Evolutionary conservation across 2,888 invertebrate genomes (phyloP).

Genomic region (Nasonovia ribisnigri): DNA sequence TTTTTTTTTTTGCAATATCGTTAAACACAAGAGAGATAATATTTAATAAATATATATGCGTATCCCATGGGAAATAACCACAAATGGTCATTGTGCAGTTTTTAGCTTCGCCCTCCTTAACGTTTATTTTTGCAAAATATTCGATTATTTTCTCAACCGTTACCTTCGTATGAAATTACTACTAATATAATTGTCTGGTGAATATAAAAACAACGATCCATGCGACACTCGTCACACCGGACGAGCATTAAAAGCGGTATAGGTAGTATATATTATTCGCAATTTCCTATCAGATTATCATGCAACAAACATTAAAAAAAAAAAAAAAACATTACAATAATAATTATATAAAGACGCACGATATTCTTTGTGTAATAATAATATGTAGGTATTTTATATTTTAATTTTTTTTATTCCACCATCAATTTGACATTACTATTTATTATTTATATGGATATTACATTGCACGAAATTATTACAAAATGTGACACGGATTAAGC

Average conservation of each 20-base stretch:
- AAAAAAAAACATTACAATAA: not conserved
- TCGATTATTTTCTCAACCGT: slow-evolving; percentile 1
- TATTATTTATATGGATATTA: slow-evolving; percentile 20
- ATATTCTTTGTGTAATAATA: not conserved
- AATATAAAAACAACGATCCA: not conserved
- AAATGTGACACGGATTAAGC: slow-evolving; percentile 10
- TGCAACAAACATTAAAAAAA: not conserved
- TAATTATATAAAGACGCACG: not conserved
- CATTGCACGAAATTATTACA: slow-evolving; percentile 23
- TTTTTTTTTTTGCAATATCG: not conserved
- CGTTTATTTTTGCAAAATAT: not conserved
- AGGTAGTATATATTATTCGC: slow-evolving; percentile 22
- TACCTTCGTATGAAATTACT: not conserved
- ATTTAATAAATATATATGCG: not conserved
- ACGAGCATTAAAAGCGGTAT: not conserved
- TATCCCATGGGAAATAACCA: not conserved
- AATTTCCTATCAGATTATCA: slow-evolving; percentile 27
- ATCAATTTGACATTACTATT: not conserved
- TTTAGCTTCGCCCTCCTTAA: not conserved
- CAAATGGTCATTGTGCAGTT: slow-evolving; percentile 9
- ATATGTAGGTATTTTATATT: not conserved
- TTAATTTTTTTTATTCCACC: not conserved
- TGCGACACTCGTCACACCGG: slow-evolving; percentile 29
- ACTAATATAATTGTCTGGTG: slow-evolving; percentile 1
- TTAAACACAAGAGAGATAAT: not conserved